Evolutionary conservation across 2,888 invertebrate genomes (phyloP).

Genomic region (Orchestes rusci): DNA sequence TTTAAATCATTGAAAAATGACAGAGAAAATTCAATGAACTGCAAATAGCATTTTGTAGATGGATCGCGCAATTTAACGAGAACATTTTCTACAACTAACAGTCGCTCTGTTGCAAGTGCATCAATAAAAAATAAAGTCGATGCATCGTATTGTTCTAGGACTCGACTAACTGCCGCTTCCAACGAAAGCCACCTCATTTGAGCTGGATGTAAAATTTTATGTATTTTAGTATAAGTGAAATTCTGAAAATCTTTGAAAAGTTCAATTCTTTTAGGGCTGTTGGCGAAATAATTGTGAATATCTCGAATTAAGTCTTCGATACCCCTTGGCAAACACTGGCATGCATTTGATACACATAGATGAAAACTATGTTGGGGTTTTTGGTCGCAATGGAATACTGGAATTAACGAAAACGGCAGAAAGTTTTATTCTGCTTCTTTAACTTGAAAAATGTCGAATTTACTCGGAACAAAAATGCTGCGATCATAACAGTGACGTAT

Average conservation of each 20-base stretch:
- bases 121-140: constrained; percentile 7
- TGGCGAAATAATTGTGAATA: constrained; percentile 12
- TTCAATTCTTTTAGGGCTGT: no score
- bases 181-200: constrained; percentile 9
- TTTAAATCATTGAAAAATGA: constrained; percentile 5
- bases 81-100: constrained; percentile 5
- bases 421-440: no score
- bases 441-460: no score
- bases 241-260: constrained; percentile 8
- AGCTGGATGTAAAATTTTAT: constrained; percentile 11
- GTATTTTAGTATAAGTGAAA: constrained; percentile 1
- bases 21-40: constrained; percentile 2
- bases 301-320: constrained; percentile 8
- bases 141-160: constrained; percentile 4
- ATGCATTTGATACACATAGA: constrained; percentile 6
- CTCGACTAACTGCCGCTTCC: constrained; percentile 2
- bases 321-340: constrained; percentile 6
- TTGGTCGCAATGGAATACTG: no score
- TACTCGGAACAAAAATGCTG: no score
- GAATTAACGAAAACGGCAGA: no score
- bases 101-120: constrained; percentile 4
- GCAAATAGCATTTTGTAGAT: constrained; percentile 6
- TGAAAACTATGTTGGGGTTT: constrained; percentile 8
- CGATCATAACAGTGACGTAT: no score
- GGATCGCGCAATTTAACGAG: constrained; percentile 5